phyloP scores from a whole-genome alignment of 2,113 vertebrate genomes.

The Stictonetta naevosa region DNA sequence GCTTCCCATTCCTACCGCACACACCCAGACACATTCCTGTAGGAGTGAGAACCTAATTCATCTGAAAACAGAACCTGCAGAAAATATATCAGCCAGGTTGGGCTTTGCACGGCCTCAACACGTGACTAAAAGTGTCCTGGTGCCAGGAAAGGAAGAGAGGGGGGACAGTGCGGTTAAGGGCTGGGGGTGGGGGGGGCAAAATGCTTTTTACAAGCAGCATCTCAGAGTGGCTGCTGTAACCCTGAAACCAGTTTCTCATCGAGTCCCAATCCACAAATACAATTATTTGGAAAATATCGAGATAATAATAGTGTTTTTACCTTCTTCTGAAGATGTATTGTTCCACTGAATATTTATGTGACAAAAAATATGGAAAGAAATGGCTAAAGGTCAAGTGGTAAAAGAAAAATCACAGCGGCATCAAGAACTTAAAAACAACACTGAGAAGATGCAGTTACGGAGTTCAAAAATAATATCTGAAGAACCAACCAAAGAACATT shows the following conservation, averaged over 20 bases:
- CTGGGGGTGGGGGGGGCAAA: not conserved
- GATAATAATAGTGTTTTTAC: too few relatives aligned
- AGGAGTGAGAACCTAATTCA: not conserved
- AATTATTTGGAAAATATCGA: not conserved
- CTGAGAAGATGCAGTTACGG: not conserved
- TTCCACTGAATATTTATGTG: not conserved
- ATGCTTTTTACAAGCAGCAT: fast-evolving
- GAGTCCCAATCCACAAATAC: not conserved
- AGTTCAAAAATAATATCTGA: not conserved
- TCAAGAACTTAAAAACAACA: not conserved
- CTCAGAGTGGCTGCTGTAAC: not conserved
- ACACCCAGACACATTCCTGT: not conserved
- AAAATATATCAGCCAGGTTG: not conserved
- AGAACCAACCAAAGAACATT: not conserved
- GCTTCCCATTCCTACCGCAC: not conserved
- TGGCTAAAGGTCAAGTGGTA: not conserved
- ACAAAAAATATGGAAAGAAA: not conserved
- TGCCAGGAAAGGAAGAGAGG: not conserved
- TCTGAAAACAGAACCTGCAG: not conserved
- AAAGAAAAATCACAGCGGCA: not conserved
- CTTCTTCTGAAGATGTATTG: not conserved
- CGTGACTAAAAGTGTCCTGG: not conserved
- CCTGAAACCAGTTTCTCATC: not conserved
- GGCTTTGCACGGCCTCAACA: not conserved
- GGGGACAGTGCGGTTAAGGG: not conserved